Conservation (phyloP, 2,113 vertebrate species). For the Chaetodon trifascialis region DNA sequence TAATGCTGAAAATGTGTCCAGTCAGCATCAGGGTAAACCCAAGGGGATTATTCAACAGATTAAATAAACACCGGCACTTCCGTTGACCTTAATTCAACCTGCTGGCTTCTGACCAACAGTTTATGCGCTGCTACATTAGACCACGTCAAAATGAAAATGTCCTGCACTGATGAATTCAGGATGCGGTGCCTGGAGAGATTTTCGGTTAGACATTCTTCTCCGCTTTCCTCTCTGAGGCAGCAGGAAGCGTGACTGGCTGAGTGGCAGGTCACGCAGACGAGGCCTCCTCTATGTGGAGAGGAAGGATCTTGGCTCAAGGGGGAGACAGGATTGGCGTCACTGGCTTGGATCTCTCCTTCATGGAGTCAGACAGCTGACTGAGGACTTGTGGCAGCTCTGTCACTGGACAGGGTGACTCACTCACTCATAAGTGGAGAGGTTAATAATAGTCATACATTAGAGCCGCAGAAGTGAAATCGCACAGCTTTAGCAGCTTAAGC, state of each 20-base stretch:
- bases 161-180: slow-evolving; percentile 26
- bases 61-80: slow-evolving; percentile 53
- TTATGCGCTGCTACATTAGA: slow-evolving; percentile 21
- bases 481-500: slow-evolving; percentile 47
- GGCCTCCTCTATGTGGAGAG: slow-evolving; percentile 49
- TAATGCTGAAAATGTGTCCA: slow-evolving; percentile 13
- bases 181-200: not conserved
- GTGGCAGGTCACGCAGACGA: slow-evolving; percentile 60
- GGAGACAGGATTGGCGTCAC: slow-evolving; percentile 73
- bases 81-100: slow-evolving; percentile 44
- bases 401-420: slow-evolving; percentile 75
- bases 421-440: slow-evolving; percentile 71
- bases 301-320: slow-evolving; percentile 66
- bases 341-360: slow-evolving; percentile 71
- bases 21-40: slow-evolving; percentile 42
- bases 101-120: slow-evolving; percentile 37
- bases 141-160: slow-evolving; percentile 55
- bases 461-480: slow-evolving; percentile 64
- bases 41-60: slow-evolving; percentile 31
- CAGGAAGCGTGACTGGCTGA: slow-evolving; percentile 66
- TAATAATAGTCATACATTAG: slow-evolving; percentile 77
- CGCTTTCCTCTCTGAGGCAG: slow-evolving; percentile 14
- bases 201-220: slow-evolving; percentile 21
- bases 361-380: slow-evolving; percentile 76
- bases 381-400: slow-evolving; percentile 75